Conservation (phyloP, 92 coral and sea anemone genomes). For the Parazoanthus swiftii region DNA sequence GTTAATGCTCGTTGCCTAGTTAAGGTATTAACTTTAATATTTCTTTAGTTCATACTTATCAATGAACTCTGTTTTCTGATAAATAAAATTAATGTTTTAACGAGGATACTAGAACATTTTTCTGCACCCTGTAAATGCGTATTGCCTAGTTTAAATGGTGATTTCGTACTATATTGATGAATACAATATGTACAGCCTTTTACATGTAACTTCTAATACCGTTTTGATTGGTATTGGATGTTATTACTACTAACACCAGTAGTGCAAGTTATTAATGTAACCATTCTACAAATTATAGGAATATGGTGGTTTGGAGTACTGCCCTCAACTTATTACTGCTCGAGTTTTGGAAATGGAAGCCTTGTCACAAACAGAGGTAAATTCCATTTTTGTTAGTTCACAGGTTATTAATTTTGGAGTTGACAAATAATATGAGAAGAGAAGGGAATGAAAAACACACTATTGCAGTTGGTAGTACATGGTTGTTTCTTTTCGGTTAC, state of each 20-base stretch:
- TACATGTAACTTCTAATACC: too few relatives aligned
- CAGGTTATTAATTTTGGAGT: too few relatives aligned
- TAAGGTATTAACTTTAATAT: slow-evolving; percentile 54
- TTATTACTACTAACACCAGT: slow-evolving; percentile 58
- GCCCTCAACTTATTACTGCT: slow-evolving; percentile 77
- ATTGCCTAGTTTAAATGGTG: slow-evolving; percentile 80
- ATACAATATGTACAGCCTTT: neutral
- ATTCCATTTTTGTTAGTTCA: neutral
- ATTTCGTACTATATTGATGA: neutral
- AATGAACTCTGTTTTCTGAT: too few relatives aligned
- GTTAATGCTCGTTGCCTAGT: slow-evolving; percentile 91
- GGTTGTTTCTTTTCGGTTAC: too few relatives aligned
- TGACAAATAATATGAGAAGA: too few relatives aligned
- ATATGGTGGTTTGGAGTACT: slow-evolving; percentile 89
- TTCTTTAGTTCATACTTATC: neutral
- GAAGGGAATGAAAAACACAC: too few relatives aligned
- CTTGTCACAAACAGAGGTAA: slow-evolving; percentile 84
- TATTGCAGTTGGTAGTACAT: too few relatives aligned
- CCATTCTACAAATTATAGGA: slow-evolving; percentile 58
- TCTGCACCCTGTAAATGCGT: slow-evolving; percentile 84
- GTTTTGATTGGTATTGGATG: slow-evolving; percentile 21
- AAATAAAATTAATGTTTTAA: too few relatives aligned
- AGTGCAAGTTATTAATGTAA: too few relatives aligned
- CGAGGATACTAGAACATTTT: slow-evolving; percentile 54
- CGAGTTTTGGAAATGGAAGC: slow-evolving; percentile 83